A percentile compares a stretch with the other conserved stretches of the same genome.
Evolutionary conservation across 2,797 vertebrate genomes (phyloP).

Genomic region (Rhinella marina): DNA sequence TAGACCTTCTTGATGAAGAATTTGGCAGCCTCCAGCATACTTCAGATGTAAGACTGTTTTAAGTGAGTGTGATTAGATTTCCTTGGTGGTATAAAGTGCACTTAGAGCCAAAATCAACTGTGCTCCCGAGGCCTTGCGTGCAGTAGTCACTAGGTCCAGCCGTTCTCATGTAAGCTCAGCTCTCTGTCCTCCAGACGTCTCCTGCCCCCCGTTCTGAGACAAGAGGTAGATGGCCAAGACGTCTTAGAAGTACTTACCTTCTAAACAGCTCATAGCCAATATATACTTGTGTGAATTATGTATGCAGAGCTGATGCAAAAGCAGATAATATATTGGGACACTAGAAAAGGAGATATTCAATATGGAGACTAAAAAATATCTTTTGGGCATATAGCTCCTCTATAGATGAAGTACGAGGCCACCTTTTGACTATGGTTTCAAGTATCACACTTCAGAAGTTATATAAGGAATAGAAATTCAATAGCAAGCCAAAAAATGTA

Average conservation of each 20-base stretch:
- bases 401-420: too few relatives aligned
- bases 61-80: not conserved
- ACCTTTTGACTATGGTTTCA: too few relatives aligned
- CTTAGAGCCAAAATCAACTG: not conserved
- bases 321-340: too few relatives aligned
- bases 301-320: too few relatives aligned
- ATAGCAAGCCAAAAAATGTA: too few relatives aligned
- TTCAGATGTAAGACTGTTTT: not conserved
- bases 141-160: not conserved
- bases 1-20: not conserved
- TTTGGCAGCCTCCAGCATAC: not conserved
- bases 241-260: not conserved
- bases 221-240: not conserved
- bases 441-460: too few relatives aligned
- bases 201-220: not conserved
- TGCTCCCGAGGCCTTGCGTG: not conserved
- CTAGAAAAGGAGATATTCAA: too few relatives aligned
- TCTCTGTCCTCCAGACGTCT: not conserved
- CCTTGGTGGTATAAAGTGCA: not conserved
- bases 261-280: not conserved
- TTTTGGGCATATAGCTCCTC: too few relatives aligned
- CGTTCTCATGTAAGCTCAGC: not conserved
- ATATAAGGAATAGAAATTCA: too few relatives aligned
- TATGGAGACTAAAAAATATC: too few relatives aligned
- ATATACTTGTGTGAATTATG: too few relatives aligned